Conservation (phyloP, 2,113 vertebrate species). For the Anguilla japonica region DNA sequence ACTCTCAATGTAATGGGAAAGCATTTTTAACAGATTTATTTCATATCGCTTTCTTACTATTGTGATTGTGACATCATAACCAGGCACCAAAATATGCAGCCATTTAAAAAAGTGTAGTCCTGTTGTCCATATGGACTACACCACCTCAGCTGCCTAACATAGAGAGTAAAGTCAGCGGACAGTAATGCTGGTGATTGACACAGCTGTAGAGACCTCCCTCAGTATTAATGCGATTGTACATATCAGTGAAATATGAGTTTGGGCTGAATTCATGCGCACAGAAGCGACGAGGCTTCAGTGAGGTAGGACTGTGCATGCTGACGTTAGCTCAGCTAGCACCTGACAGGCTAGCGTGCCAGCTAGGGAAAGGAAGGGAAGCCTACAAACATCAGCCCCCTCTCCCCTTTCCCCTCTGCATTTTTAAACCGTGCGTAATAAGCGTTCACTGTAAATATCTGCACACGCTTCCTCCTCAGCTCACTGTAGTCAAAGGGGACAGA, state of each 20-base stretch:
- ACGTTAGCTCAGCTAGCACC: not conserved
- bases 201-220: too few relatives aligned
- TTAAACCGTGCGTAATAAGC: too few relatives aligned
- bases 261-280: not conserved
- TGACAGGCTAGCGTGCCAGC: not conserved
- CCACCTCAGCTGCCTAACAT: not conserved
- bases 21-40: too few relatives aligned
- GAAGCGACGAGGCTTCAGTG: not conserved
- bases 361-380: too few relatives aligned
- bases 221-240: not conserved
- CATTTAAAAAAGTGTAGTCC: not conserved
- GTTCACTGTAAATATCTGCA: too few relatives aligned
- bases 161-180: too few relatives aligned
- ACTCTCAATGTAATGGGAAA: too few relatives aligned
- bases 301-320: not conserved
- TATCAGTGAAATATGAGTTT: not conserved
- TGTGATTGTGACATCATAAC: not conserved
- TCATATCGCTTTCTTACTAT: not conserved
- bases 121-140: not conserved
- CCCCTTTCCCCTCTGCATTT: too few relatives aligned
- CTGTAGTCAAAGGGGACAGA: too few relatives aligned
- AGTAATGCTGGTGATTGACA: too few relatives aligned
- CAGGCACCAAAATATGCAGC: not conserved
- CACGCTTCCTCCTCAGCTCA: too few relatives aligned
- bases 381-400: too few relatives aligned